Conservation (phyloP, 2,888 invertebrate species). For the Stictocephala bisonia region DNA sequence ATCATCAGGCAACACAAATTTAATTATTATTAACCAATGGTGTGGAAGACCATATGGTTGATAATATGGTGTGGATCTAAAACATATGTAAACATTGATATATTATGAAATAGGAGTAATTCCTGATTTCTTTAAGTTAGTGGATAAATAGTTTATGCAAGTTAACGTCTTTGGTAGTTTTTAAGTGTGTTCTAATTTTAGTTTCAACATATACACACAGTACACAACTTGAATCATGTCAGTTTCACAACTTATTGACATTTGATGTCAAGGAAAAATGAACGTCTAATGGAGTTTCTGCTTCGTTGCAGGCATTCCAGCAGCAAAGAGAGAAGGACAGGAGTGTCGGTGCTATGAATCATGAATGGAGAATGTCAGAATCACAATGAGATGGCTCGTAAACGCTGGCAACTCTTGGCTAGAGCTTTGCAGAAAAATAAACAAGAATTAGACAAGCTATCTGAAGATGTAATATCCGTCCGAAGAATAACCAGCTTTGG, state of each 20-base stretch:
- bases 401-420: conserved; percentile 77
- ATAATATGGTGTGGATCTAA: no score
- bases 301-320: conserved; percentile 38
- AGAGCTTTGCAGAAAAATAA: conserved; percentile 68
- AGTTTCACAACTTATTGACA: neutral
- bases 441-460: conserved; percentile 60
- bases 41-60: no score
- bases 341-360: conserved; percentile 28
- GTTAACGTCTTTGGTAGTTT: no score
- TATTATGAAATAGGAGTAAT: no score
- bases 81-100: no score
- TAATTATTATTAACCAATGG: no score
- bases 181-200: no score
- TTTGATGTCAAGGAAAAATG: neutral
- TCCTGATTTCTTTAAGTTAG: no score
- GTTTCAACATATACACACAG: no score
- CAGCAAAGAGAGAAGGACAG: neutral
- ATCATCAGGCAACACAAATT: no score
- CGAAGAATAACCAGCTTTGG: conserved; percentile 65
- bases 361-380: conserved; percentile 41
- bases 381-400: conserved; percentile 69
- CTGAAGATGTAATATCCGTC: conserved; percentile 61
- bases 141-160: no score
- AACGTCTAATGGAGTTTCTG: conserved; percentile 31
- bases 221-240: neutral